Conservation (phyloP, 2,113 vertebrate species). For the Callionymus lyra region DNA sequence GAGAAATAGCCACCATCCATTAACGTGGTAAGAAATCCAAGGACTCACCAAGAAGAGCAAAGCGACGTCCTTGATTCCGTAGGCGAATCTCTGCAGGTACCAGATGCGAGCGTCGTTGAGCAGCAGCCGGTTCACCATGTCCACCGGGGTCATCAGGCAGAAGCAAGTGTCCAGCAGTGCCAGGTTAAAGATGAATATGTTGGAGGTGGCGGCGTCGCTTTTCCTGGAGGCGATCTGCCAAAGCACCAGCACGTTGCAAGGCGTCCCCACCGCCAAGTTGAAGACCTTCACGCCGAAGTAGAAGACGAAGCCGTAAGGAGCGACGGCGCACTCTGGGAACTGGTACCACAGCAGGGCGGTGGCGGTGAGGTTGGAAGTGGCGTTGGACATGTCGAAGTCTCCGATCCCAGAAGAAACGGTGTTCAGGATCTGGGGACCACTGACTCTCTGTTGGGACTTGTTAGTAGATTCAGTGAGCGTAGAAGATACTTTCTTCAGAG, state of each 20-base stretch:
- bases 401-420: too few relatives aligned
- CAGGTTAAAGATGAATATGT: constrained; percentile 64
- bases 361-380: constrained; percentile 20
- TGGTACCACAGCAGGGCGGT: constrained; percentile 50
- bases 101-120: constrained; percentile 35
- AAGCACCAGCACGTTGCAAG: constrained; percentile 59
- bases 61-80: constrained; percentile 58
- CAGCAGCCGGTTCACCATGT: constrained; percentile 53
- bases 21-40: too few relatives aligned
- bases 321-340: constrained; percentile 28
- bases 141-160: constrained; percentile 58
- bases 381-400: constrained; percentile 27
- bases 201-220: constrained; percentile 49
- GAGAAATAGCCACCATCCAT: too few relatives aligned
- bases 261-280: constrained; percentile 55
- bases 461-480: too few relatives aligned
- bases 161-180: constrained; percentile 60
- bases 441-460: too few relatives aligned
- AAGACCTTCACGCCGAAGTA: constrained; percentile 62
- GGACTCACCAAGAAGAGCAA: constrained; percentile 60
- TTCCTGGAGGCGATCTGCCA: constrained; percentile 54
- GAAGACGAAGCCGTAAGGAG: constrained; percentile 58
- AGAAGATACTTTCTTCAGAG: too few relatives aligned
- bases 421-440: too few relatives aligned
- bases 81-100: constrained; percentile 55